Conservation (phyloP, 2,113 vertebrate species). For the Glaucidium brasilianum region DNA sequence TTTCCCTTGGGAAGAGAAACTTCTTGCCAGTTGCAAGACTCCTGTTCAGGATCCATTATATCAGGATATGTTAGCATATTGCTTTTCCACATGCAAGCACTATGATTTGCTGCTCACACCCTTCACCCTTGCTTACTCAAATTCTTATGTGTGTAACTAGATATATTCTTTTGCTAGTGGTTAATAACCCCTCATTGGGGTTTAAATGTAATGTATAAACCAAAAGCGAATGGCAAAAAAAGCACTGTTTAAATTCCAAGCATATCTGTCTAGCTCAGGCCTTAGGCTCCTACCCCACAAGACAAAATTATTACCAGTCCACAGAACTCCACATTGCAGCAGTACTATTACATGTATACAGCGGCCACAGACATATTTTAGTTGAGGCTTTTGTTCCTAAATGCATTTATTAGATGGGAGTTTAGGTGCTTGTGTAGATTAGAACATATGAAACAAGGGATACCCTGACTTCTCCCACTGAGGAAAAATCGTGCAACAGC, state of each 20-base stretch:
- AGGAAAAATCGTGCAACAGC: neutral
- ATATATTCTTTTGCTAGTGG: conserved; percentile 1
- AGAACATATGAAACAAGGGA: neutral
- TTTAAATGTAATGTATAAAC: neutral
- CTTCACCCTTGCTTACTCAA: neutral
- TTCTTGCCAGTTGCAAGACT: neutral
- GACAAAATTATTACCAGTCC: neutral
- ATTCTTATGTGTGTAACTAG: neutral
- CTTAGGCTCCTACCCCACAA: neutral
- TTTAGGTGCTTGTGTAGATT: neutral
- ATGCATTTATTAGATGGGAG: neutral
- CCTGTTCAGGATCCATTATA: neutral
- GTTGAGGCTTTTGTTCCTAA: neutral
- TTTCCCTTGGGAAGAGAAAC: neutral
- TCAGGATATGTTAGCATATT: neutral
- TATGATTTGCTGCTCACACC: neutral
- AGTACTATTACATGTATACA: neutral
- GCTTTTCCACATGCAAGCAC: neutral
- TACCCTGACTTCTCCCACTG: neutral
- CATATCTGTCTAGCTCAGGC: neutral
- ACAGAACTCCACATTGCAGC: neutral
- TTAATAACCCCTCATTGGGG: neutral
- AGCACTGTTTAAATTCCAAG: neutral
- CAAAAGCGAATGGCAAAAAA: neutral
- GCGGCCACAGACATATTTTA: neutral